Conservation (phyloP, 2,113 vertebrate genomes). For the Stegostoma tigrinum region DNA sequence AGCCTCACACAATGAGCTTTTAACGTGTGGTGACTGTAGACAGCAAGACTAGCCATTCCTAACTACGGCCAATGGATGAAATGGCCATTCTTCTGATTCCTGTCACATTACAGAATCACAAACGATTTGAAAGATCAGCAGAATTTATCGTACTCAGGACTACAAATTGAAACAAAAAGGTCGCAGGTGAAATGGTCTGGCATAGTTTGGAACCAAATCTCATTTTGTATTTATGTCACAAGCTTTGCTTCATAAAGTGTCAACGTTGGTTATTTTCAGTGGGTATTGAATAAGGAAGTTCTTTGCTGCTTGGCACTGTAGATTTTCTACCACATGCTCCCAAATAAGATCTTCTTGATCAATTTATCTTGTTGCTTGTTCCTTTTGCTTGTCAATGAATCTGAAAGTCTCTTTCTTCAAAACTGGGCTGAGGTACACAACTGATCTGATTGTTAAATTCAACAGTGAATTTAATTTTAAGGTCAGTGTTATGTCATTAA, state of each 20-base stretch:
- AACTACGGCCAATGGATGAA: background rate
- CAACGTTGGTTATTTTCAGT: background rate
- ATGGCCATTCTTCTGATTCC: background rate
- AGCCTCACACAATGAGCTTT: background rate
- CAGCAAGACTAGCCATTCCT: background rate
- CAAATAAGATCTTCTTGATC: background rate
- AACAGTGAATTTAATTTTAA: background rate
- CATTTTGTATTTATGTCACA: background rate
- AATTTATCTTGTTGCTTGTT: background rate
- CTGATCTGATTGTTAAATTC: background rate
- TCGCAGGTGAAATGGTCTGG: background rate
- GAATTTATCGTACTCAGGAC: background rate
- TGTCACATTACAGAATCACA: background rate
- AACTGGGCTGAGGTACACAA: background rate
- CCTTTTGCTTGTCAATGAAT: background rate
- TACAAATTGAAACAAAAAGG: background rate
- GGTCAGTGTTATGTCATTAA: background rate
- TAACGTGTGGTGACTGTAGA: background rate
- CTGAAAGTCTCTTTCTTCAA: background rate
- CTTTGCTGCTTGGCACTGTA: background rate
- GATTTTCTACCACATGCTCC: background rate
- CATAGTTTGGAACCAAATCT: background rate
- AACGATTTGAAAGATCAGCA: background rate
- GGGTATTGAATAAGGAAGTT: background rate
- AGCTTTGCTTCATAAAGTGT: background rate